These are phyloP conservation scores for Clarias macrocephalus DNA, from an alignment of 2,113 vertebrate species.

Conservation along the genomic window DNA sequence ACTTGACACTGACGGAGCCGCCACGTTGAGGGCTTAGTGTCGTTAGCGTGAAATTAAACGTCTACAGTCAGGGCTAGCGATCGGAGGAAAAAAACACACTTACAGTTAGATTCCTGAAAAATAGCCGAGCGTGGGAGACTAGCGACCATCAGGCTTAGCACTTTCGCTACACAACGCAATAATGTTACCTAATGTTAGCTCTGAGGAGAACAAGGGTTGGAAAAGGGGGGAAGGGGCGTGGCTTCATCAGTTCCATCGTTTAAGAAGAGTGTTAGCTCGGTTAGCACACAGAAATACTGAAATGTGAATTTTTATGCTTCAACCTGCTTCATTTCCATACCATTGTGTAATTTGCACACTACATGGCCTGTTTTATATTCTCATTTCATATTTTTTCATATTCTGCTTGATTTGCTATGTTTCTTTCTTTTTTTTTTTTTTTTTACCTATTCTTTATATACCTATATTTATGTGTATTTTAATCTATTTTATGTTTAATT, in stretches of 20 bases:
- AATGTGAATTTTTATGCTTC: too few relatives aligned
- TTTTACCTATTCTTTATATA: too few relatives aligned
- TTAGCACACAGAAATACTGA: too few relatives aligned
- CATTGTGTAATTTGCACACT: too few relatives aligned
- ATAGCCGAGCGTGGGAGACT: neutral
- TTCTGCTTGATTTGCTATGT: too few relatives aligned
- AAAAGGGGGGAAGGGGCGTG: neutral
- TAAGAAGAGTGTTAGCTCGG: neutral
- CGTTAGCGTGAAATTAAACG: slow-evolving; percentile 24
- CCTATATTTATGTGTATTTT: too few relatives aligned
- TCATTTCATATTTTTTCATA: too few relatives aligned
- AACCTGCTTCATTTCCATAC: neutral
- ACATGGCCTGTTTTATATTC: too few relatives aligned
- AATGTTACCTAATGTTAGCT: neutral
- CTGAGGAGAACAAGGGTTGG: neutral
- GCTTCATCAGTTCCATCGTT: neutral
- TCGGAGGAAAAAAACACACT: neutral
- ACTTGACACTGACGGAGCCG: neutral
- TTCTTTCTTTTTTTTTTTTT: too few relatives aligned
- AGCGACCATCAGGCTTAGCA: neutral
- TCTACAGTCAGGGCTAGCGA: neutral
- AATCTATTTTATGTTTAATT: too few relatives aligned
- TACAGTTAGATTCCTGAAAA: neutral
- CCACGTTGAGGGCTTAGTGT: slow-evolving; percentile 8
- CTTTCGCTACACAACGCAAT: neutral